Conservation (phyloP, 64 coral and sea anemone species). For the Cladopsammia gracilis region DNA sequence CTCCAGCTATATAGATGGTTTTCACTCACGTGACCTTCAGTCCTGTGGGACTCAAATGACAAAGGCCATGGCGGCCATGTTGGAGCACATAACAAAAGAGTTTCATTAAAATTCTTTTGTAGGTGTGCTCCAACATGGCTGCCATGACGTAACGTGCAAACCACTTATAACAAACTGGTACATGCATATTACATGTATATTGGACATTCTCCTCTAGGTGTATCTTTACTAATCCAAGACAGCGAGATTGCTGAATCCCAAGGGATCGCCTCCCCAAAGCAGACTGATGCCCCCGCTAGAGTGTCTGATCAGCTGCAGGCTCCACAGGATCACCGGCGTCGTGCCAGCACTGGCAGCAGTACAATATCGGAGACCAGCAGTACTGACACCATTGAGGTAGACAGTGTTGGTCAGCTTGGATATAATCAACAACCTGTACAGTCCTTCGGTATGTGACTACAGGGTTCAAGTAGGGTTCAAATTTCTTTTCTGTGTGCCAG, state of each 20-base stretch:
- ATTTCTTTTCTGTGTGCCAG: no score
- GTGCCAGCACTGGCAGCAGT: constrained; percentile 85
- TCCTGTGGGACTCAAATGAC: no score
- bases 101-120: no score
- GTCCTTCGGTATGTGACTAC: constrained; percentile 64
- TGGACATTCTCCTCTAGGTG: constrained; percentile 54
- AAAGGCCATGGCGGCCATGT: no score
- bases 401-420: constrained; percentile 64
- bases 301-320: neutral
- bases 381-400: constrained; percentile 4
- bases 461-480: neutral
- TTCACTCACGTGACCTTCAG: no score
- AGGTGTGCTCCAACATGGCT: no score
- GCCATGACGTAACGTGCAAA: no score
- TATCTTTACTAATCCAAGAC: constrained; percentile 89
- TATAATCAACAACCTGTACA: constrained; percentile 60
- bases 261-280: constrained; percentile 41
- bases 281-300: neutral
- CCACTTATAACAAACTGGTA: no score
- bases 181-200: no score
- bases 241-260: constrained; percentile 82
- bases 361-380: constrained; percentile 73
- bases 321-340: constrained; percentile 29
- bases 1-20: no score
- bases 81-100: no score